phyloP scores from a whole-genome alignment of 92 coral and sea anemone genomes.

The Zoanthus sociatus region DNA sequence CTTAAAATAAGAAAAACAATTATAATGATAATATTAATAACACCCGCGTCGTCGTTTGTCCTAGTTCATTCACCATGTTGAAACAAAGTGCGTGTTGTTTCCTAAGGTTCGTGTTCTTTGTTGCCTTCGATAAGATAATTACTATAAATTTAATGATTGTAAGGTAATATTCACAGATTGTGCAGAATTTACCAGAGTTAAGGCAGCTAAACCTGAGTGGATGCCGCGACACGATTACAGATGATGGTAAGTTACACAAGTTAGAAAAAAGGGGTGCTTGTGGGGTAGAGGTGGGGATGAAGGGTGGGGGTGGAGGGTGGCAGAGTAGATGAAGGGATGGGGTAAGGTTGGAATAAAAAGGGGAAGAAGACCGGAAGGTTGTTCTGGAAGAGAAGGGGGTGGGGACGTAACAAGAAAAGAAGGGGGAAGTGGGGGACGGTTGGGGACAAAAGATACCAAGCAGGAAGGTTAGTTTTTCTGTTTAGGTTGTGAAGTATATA shows the following conservation, averaged over 20 bases:
- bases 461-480: too few relatives aligned
- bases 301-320: not conserved
- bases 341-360: not conserved
- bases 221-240: slow-evolving; percentile 86
- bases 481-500: too few relatives aligned
- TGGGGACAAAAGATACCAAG: not conserved
- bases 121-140: too few relatives aligned
- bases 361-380: not conserved
- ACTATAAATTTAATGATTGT: too few relatives aligned
- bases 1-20: too few relatives aligned
- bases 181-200: slow-evolving; percentile 76
- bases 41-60: too few relatives aligned
- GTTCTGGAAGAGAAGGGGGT: not conserved
- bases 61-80: too few relatives aligned
- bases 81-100: too few relatives aligned
- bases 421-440: not conserved
- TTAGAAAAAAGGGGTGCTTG: not conserved
- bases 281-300: too few relatives aligned
- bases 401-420: not conserved
- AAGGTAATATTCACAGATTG: slow-evolving; percentile 51
- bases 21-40: too few relatives aligned
- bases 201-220: slow-evolving; percentile 93
- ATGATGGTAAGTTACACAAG: slow-evolving; percentile 71
- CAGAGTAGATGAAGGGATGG: not conserved
- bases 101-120: too few relatives aligned